phyloP scores from a whole-genome alignment of 1,140 invertebrate species.

The Epicauta chinensis region DNA sequence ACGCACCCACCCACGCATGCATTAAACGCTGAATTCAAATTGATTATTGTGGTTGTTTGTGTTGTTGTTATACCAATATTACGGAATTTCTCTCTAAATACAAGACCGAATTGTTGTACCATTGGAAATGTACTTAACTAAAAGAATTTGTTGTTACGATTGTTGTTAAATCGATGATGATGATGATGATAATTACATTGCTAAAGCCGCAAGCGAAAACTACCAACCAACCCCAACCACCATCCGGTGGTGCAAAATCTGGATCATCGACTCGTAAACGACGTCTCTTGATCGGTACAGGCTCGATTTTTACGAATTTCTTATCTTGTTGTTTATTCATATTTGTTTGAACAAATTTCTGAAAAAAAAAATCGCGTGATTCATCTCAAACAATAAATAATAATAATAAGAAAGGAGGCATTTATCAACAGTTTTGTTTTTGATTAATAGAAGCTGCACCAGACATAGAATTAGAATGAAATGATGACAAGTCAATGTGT shows the following conservation, averaged over 20 bases:
- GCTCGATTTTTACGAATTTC: constrained; percentile 6
- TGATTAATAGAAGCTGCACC: too few species aligned
- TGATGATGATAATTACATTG: constrained; percentile 48
- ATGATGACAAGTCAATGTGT: too few species aligned
- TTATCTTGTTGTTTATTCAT: background rate
- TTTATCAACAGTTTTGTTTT: too few species aligned
- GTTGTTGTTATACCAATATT: constrained; percentile 52
- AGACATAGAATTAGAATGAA: too few species aligned
- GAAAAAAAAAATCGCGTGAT: too few species aligned
- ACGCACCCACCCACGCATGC: constrained; percentile 46
- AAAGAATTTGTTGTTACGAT: constrained; percentile 27
- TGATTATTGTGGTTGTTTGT: constrained; percentile 58
- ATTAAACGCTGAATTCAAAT: constrained; percentile 58
- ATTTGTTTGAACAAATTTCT: too few species aligned
- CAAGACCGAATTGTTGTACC: constrained; percentile 59
- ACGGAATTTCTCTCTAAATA: constrained; percentile 55
- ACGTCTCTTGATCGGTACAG: constrained; percentile 16
- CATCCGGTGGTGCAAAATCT: constrained; percentile 53
- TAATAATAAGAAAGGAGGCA: too few species aligned
- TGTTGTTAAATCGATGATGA: background rate
- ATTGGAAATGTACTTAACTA: constrained; percentile 57
- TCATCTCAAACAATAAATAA: too few species aligned
- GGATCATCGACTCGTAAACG: constrained; percentile 29
- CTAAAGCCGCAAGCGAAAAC: constrained; percentile 53
- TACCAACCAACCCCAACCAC: constrained; percentile 64